phyloP scores from a whole-genome alignment of 2,888 invertebrate genomes.

The Pyrocoelia pectoralis region DNA sequence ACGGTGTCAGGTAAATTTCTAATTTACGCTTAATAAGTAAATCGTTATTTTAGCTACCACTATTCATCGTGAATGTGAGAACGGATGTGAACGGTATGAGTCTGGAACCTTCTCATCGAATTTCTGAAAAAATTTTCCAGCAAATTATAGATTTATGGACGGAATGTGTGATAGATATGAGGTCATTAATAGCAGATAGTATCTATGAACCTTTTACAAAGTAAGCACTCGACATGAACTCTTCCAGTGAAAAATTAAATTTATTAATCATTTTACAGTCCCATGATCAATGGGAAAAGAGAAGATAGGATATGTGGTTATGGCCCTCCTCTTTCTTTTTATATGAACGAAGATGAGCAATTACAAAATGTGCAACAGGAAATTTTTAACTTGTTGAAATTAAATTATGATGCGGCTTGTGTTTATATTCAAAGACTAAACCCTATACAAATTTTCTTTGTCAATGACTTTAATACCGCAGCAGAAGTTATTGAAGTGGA shows the following conservation, averaged over 20 bases:
- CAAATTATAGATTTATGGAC: slow-evolving; percentile 72
- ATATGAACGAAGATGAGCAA: slow-evolving; percentile 72
- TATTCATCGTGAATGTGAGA: slow-evolving; percentile 68
- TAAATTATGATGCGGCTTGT: slow-evolving; percentile 70
- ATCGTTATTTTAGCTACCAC: slow-evolving; percentile 62
- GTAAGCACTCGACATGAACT: slow-evolving; percentile 56
- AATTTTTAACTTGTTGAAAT: slow-evolving; percentile 66
- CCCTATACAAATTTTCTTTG: slow-evolving; percentile 71
- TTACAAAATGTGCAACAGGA: slow-evolving; percentile 64
- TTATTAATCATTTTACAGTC: slow-evolving; percentile 61
- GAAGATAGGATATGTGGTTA: slow-evolving; percentile 79
- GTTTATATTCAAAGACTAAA: slow-evolving; percentile 73
- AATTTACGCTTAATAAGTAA: too few species aligned
- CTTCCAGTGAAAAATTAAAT: background rate
- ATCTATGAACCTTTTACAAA: slow-evolving; percentile 77
- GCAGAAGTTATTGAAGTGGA: slow-evolving; percentile 69
- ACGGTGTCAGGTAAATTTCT: slow-evolving; percentile 54
- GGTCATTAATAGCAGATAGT: slow-evolving; percentile 76
- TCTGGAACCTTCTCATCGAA: slow-evolving; percentile 69
- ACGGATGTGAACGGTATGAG: slow-evolving; percentile 53
- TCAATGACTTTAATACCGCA: slow-evolving; percentile 73
- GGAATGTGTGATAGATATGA: slow-evolving; percentile 72
- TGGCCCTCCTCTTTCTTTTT: slow-evolving; percentile 74
- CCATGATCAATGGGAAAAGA: slow-evolving; percentile 82
- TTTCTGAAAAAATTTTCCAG: slow-evolving; percentile 66